Conservation (phyloP, 92 coral and sea anemone genomes). For the Palythoa grandis region DNA sequence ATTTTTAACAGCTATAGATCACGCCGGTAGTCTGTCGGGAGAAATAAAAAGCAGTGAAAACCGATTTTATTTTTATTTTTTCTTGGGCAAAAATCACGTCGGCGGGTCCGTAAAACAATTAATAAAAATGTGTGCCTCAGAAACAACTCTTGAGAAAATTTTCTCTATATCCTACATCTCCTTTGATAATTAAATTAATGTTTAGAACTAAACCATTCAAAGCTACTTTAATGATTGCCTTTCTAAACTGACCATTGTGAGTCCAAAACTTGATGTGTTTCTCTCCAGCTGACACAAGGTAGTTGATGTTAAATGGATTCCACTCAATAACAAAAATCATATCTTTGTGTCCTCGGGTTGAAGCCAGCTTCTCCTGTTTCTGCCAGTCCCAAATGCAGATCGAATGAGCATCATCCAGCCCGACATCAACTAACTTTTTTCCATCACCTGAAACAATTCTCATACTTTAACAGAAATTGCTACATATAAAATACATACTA, state of each 20-base stretch:
- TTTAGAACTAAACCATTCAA: neutral
- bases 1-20: no score
- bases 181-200: neutral
- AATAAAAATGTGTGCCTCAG: no score
- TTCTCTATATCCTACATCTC: no score
- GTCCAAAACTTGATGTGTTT: conserved; percentile 99
- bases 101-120: no score
- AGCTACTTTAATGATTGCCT: neutral
- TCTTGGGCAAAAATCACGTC: no score
- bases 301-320: conserved; percentile 92
- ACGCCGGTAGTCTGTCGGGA: no score
- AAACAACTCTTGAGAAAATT: no score
- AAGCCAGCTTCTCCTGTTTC: conserved; percentile 90
- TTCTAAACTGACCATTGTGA: conserved; percentile 69
- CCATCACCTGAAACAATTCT: conserved; percentile 78
- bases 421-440: conserved; percentile 92
- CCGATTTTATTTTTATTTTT: no score
- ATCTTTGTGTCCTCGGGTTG: conserved; percentile 95
- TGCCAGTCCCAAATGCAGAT: conserved; percentile 99
- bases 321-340: conserved; percentile 95
- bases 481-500: no score
- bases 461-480: neutral
- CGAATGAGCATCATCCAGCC: conserved; percentile 92
- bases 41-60: no score
- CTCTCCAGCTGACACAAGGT: conserved; percentile 95